These are phyloP conservation scores for Bufo gargarizans DNA, from an alignment of 2,113 vertebrate species.

Conservation along the genomic window DNA sequence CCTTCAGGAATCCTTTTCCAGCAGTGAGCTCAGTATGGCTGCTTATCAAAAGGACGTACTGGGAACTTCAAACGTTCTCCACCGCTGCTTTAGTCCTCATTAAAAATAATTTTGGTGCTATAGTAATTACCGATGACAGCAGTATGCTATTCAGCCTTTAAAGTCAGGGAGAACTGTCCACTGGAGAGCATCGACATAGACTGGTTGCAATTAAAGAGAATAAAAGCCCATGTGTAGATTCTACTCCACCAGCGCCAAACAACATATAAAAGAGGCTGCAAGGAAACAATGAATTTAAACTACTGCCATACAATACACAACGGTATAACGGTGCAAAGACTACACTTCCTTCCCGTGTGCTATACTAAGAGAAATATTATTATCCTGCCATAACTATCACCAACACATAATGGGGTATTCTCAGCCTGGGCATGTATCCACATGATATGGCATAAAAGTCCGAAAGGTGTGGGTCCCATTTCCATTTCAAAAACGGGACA, in stretches of 20 bases:
- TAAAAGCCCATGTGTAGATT: slow-evolving; percentile 15
- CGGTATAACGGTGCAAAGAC: background rate
- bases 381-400: background rate
- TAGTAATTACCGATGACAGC: slow-evolving; percentile 66
- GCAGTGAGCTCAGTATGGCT: slow-evolving; percentile 70
- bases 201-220: slow-evolving; percentile 21
- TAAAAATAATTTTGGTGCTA: slow-evolving; percentile 67
- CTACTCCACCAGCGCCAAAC: background rate
- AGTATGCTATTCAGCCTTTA: slow-evolving; percentile 50
- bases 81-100: slow-evolving; percentile 69
- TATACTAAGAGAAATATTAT: background rate
- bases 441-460: no score
- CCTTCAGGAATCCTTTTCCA: slow-evolving; percentile 64
- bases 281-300: background rate
- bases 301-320: background rate
- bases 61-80: slow-evolving; percentile 68
- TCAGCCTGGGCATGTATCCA: no score
- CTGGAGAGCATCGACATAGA: slow-evolving; percentile 56
- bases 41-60: slow-evolving; percentile 63
- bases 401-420: no score
- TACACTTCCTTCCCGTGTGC: background rate
- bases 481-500: no score
- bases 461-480: no score
- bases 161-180: slow-evolving; percentile 61
- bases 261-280: background rate